Evolutionary conservation across 2,888 invertebrate species (phyloP).

Genomic region (Schizotus pectinicornis): DNA sequence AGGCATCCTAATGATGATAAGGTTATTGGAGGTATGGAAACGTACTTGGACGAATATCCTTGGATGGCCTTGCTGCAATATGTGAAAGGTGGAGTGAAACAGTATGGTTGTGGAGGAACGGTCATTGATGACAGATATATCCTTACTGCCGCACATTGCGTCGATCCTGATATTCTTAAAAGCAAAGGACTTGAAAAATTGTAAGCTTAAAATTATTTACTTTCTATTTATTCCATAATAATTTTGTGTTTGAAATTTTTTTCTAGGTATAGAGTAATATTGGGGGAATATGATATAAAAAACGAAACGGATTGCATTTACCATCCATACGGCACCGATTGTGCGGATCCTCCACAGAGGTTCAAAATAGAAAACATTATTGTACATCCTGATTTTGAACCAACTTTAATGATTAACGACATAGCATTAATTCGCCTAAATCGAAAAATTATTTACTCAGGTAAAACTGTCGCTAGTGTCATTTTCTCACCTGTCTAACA

Average conservation of each 20-base stretch:
- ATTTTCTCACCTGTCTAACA: not conserved
- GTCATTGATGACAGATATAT: conserved; percentile 51
- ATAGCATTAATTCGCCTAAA: conserved; percentile 50
- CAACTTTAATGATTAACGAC: conserved; percentile 38
- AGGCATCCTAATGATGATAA: conserved; percentile 61
- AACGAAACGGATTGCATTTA: conserved; percentile 65
- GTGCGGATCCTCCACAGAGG: conserved; percentile 40
- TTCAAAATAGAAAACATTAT: conserved; percentile 32
- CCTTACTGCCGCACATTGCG: conserved; percentile 57
- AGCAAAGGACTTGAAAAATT: conserved; percentile 36
- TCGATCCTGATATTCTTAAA: conserved; percentile 38
- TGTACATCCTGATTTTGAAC: conserved; percentile 35
- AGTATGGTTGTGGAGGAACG: conserved; percentile 52
- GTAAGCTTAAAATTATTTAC: conserved; percentile 35
- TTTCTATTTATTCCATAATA: not conserved
- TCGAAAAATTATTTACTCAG: conserved; percentile 41
- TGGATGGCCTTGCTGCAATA: conserved; percentile 50
- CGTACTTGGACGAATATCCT: conserved; percentile 56
- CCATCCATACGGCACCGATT: conserved; percentile 36
- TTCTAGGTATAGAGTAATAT: conserved; percentile 62
- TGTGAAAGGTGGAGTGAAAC: conserved; percentile 9
- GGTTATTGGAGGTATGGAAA: conserved; percentile 67
- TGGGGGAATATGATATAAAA: conserved; percentile 72
- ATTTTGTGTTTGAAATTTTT: conserved; percentile 21
- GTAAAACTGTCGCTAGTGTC: conserved; percentile 29